Evolutionary conservation across 2,888 invertebrate genomes (phyloP), one percentile per base, ranked within the genome.

Genomic region (Drosophila lutescens): DNA sequence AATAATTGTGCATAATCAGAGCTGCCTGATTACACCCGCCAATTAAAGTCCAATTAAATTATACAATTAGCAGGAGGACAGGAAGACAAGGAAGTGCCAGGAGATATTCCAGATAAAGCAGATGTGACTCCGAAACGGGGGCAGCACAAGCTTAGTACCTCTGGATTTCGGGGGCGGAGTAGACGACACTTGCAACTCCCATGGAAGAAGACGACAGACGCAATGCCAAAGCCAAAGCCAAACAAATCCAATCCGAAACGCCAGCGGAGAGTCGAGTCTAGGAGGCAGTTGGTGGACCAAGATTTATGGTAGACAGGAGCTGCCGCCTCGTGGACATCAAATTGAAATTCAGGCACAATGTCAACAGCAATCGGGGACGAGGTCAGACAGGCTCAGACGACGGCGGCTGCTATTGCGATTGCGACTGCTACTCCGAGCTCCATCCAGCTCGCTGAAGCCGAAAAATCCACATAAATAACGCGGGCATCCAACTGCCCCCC

Each of bases 281-380:
- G 40, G 34, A 41, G 40, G 34, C 47, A 40, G 47, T 32, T 30
- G 32, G 47, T n/a, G 32, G 47, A 36, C 56, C 49, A 74, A 88
- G 88, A 83, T 88, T 88, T 83, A 88, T 87, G 88, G 86, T 47
- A 53, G 73, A 79, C 80, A 82, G 74, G 70, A 68, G 67, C 70
- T 77, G 83, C 53, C 63, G 72, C 74, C 68, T 66, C 70, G 44
- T 58, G 75, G 69, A 44, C 75, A 72, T 83, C 80, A 74, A 88
- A 83, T 88, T 87, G 88, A 85, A 85, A 85, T 89, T 79, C 89
- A 89, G 81, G 74, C 82, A 85, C 66, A 89, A 87, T 85, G 85
- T 89, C 85, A 85, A 76, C 79, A 72, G 59, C 80, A 88, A 71
- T 63, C 59, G 51, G 54, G 54, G 62, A 69, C 63, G 73, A 69